Base-by-base conservation (phyloP, 1,140 invertebrate species). In the Drosophila ficusphila region DNA sequence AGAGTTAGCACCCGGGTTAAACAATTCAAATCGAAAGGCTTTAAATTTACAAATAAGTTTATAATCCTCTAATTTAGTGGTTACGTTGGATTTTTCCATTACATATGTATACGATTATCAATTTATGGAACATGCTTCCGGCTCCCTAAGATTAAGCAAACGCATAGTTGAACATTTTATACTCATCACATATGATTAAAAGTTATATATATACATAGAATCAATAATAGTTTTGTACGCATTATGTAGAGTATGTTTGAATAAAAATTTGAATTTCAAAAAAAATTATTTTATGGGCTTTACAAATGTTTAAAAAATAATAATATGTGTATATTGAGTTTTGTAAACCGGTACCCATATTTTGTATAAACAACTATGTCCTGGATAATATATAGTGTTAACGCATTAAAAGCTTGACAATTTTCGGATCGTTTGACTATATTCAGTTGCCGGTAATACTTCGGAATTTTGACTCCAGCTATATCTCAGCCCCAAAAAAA, bases 11-110 rank as follows among this genome's bases (percentile, higher is more conserved):
- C 76, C 58, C 79, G 36, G 61, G 71, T 68, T 74, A 47, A 56
- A 74, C 16, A 53, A 75, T 67, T 78, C 25, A 64, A 61, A 54
- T 60, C 23, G 65, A 85, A 79, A 68, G 81, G 81, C 81, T 85
- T 85, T 85, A 85, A 85, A 76, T 79, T 85, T 76, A 86, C 49
- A 64, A 56, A 27, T 73, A 79, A 60, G 67, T 76, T 85, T 46
- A 54, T 61, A 41, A 47, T 53, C 54, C 65, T 65, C 41, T 49
- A 53, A 53, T 51, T 70, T 54, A 69, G 69, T 47, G 38, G 38
- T 65, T 82, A 61, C 34, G 51, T 70, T 76, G 74, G 71, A 56
- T 56, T 56, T 82, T 79, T 79, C 58, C 69, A 83, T 71, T 54
- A 41, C 25, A 68, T 33, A 67, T 41, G 64, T 33, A 67, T 41